These are phyloP conservation scores for Naja naja DNA, from an alignment of 2,113 vertebrate genomes.

Conservation along the genomic window DNA sequence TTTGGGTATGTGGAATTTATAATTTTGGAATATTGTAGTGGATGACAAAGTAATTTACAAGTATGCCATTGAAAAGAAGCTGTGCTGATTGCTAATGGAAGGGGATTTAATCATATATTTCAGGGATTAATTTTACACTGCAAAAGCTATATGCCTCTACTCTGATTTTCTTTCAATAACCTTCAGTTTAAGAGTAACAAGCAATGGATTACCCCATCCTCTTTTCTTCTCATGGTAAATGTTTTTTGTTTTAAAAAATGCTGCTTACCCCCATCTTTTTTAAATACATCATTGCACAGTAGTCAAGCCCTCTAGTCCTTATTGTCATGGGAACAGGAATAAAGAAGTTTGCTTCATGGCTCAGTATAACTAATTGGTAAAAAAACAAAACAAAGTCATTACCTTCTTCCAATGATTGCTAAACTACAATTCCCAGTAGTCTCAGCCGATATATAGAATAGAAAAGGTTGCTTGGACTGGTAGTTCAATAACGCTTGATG, in stretches of 20 bases:
- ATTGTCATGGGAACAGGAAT: background rate
- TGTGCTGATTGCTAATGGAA: accelerated
- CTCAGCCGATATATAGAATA: background rate
- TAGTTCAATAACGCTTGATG: background rate
- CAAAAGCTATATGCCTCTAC: background rate
- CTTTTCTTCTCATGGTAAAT: background rate
- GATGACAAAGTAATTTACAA: accelerated
- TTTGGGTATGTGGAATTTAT: accelerated
- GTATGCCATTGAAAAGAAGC: accelerated
- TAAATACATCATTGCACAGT: accelerated
- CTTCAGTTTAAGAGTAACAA: background rate
- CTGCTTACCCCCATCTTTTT: accelerated
- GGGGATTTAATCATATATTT: background rate
- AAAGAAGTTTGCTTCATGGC: background rate
- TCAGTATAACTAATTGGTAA: background rate
- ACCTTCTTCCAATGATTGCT: background rate
- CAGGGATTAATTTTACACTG: background rate
- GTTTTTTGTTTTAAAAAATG: background rate
- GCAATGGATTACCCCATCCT: background rate
- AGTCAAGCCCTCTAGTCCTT: background rate
- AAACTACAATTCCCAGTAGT: background rate
- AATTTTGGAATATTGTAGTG: background rate
- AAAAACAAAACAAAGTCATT: background rate
- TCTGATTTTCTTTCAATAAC: background rate
- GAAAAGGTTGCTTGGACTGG: background rate